Conservation (phyloP, 2,888 invertebrate species). For the Drosophila prolongata region DNA sequence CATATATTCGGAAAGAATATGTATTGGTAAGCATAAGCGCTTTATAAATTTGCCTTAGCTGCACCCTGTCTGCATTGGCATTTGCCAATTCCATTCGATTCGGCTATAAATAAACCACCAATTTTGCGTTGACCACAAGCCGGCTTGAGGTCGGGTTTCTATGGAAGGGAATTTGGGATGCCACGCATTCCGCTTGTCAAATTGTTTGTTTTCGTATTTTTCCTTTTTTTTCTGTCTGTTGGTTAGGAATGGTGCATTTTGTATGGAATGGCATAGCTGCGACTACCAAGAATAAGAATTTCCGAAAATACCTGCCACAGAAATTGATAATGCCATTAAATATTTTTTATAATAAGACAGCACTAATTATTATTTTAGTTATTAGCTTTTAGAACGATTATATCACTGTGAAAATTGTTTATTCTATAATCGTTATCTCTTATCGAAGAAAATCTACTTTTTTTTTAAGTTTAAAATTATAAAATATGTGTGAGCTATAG, state of each 20-base stretch:
- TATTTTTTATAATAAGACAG: background rate
- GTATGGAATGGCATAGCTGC: too few relatives aligned
- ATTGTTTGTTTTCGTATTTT: slow-evolving; percentile 2
- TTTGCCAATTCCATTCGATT: slow-evolving; percentile 61
- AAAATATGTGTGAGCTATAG: too few relatives aligned
- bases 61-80: slow-evolving; percentile 49
- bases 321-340: slow-evolving; percentile 37
- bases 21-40: too few relatives aligned
- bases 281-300: slow-evolving; percentile 37
- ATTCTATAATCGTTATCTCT: too few relatives aligned
- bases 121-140: slow-evolving; percentile 42
- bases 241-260: background rate
- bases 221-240: background rate
- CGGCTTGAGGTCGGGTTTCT: slow-evolving; percentile 53
- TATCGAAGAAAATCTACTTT: too few relatives aligned
- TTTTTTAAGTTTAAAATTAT: too few relatives aligned
- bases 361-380: background rate
- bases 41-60: background rate
- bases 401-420: too few relatives aligned
- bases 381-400: too few relatives aligned
- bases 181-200: slow-evolving; percentile 53
- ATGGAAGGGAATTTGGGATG: slow-evolving; percentile 62
- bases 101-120: slow-evolving; percentile 70
- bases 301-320: background rate
- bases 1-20: too few relatives aligned